Conservation (phyloP, 2,797 vertebrate genomes). For the Muraenolepis orangiensis region DNA sequence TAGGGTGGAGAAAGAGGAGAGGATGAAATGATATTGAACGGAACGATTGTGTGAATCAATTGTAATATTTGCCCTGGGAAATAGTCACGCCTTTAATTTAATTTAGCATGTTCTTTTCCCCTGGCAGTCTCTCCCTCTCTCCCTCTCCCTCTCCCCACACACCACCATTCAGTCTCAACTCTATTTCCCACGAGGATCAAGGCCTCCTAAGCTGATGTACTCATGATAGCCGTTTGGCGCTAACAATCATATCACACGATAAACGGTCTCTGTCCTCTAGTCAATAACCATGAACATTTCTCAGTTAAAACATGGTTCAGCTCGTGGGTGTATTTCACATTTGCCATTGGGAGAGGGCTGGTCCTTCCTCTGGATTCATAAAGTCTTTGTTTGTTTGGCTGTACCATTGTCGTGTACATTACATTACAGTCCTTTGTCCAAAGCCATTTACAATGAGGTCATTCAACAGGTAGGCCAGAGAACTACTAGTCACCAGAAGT, state of each 20-base stretch:
- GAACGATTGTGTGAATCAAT: neutral
- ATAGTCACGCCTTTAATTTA: neutral
- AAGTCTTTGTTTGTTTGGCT: neutral
- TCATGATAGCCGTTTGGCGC: neutral
- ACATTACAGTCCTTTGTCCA: neutral
- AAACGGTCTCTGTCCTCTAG: neutral
- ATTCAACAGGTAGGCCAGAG: too few relatives aligned
- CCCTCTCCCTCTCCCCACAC: neutral
- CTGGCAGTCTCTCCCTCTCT: neutral
- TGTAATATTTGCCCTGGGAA: neutral
- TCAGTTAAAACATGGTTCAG: neutral
- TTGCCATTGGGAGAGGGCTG: neutral
- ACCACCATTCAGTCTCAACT: neutral
- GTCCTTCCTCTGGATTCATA: neutral
- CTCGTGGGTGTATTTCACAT: neutral
- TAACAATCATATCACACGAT: neutral
- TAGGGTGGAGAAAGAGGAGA: neutral
- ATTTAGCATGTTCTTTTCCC: neutral
- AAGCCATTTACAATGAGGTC: too few relatives aligned
- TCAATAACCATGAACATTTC: neutral
- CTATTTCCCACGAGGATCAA: neutral
- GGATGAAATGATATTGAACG: neutral
- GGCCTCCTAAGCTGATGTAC: neutral
- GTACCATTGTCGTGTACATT: neutral
- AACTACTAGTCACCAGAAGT: too few relatives aligned